Base-by-base conservation (phyloP, 1,140 invertebrate genomes). In the Magallana gigas region DNA sequence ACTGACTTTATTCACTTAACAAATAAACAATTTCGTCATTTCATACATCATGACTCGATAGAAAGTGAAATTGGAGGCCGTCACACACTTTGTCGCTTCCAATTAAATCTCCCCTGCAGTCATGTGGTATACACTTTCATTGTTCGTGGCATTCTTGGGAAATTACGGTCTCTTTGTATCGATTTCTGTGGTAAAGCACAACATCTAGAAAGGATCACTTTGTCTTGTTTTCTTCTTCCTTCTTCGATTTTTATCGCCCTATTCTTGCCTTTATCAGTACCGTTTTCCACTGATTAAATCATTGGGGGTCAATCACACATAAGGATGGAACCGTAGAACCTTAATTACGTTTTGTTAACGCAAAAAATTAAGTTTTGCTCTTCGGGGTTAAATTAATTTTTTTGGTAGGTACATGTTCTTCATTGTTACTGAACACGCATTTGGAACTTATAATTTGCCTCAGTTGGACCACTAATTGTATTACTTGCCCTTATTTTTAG, bases 251-350 rank as follows among this genome's bases (percentile, higher is more conserved):
- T 76, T 76, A 76, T 76, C 68, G 36, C 48, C 68, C 68, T 36
- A 23, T 76, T 11, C 23, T 29, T 29, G 23, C 23, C 23, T 23
- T 29, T 76, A 29, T 76, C 68, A 76, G 68, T 76, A 76, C 68
- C 68, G 68, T 76, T 76, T 76, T 76, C 68, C 36, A 6, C 68
- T 76, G 36, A 76, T 76, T 76, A 76, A 76, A 76, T 76, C 68
- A 76, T 29, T 29, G 68, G 23, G 36, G 68, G 68, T 76, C 68
- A 76, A 76, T 76, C 36, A 76, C 68, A 76, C 68, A 29, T 76
- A 11, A 29, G 18, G 23, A 36, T 18, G 68, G 36, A 76, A 29
- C 68, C 29, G 23, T 12, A 76, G 68, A 76, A 76, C 23, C 18
- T 76, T 64, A 64, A 64, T 64, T 64, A 64, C 60, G 16, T 29